Base-by-base conservation (phyloP, 2,797 vertebrate genomes). In the Hylomyscus alleni region DNA sequence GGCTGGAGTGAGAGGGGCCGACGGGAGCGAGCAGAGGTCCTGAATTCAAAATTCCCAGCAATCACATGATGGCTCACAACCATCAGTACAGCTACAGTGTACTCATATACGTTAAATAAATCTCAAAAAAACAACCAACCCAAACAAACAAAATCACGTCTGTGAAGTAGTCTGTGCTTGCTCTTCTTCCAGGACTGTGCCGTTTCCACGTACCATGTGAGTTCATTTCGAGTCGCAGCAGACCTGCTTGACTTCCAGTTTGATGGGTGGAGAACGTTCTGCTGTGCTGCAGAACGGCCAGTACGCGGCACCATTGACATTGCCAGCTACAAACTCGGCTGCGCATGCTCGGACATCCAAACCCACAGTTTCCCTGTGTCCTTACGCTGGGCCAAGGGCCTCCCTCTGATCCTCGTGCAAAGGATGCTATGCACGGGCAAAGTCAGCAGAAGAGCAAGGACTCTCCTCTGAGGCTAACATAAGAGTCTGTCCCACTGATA, bases 201-300 rank as follows among this genome's bases (percentile, higher is more conserved):
- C 56, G 40, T 95, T 50, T 24, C 26, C 13, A 40, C 31, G 44
- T 8, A 17, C 44, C 65, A 29, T 3, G 34, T 40, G 75, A 89
- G 47, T 90, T 95, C 34, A 72, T 60, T 92, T 95, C 60, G 52
- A 34, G 81, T 93, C 1, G 17, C 60, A 50, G 84, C 4, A 73
- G 72, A 37, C 50, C 77, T 31, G 7, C 88, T 75, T 80, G 8
- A 26, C 58, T 52, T 56, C 47, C n/a, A 60, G 76, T 72, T 47
- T 24, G 65, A 54, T 8, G 15, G 31, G 15, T 93, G 52, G 60
- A 82, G 60, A 62, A 78, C 19, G 84, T 44, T 62, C 17, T 2
- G 4, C 40, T 6, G 47, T 58, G 60, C 26, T 75, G 2, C 14
- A 26, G 81, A 72, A 52, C 19, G 54, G 37, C 1, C 40, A 37